Conservation (phyloP, 2,888 invertebrate species). For the Harpagoxenus sublaevis region DNA sequence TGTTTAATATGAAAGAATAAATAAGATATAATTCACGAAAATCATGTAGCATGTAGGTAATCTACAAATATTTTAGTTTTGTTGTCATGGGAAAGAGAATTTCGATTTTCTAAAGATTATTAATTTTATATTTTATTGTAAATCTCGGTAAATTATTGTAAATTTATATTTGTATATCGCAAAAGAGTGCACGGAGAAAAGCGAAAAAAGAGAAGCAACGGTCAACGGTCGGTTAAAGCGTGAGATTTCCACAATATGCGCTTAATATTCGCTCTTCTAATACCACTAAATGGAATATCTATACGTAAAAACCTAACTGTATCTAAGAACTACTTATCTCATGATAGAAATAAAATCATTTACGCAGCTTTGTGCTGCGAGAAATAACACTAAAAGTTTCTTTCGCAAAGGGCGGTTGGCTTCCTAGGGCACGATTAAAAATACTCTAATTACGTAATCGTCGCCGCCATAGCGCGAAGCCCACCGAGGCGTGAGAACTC, state of each 20-base stretch:
- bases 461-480: constrained; percentile 10
- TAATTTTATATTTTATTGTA: background rate
- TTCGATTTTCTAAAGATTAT: background rate
- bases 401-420: constrained; percentile 42
- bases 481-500: constrained; percentile 32
- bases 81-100: background rate
- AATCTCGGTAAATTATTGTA: background rate
- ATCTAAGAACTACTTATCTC: background rate
- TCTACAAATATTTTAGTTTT: background rate
- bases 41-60: background rate
- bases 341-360: background rate
- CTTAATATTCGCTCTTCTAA: constrained; percentile 25
- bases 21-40: background rate
- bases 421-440: constrained; percentile 52
- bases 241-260: constrained; percentile 40
- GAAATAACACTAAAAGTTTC: constrained; percentile 28
- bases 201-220: constrained; percentile 15
- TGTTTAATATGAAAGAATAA: background rate
- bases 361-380: background rate
- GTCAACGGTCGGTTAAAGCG: constrained; percentile 36
- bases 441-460: constrained; percentile 50
- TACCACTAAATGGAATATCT: background rate
- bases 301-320: background rate
- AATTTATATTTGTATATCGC: background rate
- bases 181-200: background rate